Evolutionary conservation across 2,888 invertebrate genomes (phyloP), one percentile per base, ranked within the genome.

Genomic region (Enchytraeus crypticus): DNA sequence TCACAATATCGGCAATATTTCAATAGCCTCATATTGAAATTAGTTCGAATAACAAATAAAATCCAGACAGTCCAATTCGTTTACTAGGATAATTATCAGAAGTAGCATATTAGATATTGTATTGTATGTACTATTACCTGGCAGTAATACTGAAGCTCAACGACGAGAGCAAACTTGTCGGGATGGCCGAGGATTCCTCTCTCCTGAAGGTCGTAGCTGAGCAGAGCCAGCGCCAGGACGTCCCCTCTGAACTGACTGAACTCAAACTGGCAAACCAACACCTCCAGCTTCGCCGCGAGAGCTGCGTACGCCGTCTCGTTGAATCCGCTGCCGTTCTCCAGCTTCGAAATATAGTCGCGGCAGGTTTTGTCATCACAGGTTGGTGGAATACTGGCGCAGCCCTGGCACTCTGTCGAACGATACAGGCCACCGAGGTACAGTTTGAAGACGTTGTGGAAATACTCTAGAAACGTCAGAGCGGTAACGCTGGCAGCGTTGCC

Each of bases 401-500:
- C 38, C 11, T 18, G 11, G 38, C 38, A 8, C 18, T 38, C 38
- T 38, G 11, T 18, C 11, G 38, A 38, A 11, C 38, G 8, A 8
- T 38, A 11, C 11, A 18, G 18, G 38, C 38, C 38, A 38, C 38
- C 38, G 38, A 18, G 11, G 43, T 54, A 38, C 34, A 54, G 54
- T 1, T 61, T 66, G 29, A 72, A 63, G 23, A 71, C 63, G 58
- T 72, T 68, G 38, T 69, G 66, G 59, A 70, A 73, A 45, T 59
- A 53, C 30, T 65, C 66, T 43, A 73, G 64, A 63, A 73, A 71
- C 27, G 66, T 65, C 5, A 76, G 70, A 8, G 74, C 72, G 18
- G 70, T 69, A 21, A 69, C 63, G 1, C 71, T 70, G 54, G 65
- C 64, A 4, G 73, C 59, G 38, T 71, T 61, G 73, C 75, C 75